Evolutionary conservation across 2,797 vertebrate genomes (phyloP).

Genomic region (Sebastes trivittatus): DNA sequence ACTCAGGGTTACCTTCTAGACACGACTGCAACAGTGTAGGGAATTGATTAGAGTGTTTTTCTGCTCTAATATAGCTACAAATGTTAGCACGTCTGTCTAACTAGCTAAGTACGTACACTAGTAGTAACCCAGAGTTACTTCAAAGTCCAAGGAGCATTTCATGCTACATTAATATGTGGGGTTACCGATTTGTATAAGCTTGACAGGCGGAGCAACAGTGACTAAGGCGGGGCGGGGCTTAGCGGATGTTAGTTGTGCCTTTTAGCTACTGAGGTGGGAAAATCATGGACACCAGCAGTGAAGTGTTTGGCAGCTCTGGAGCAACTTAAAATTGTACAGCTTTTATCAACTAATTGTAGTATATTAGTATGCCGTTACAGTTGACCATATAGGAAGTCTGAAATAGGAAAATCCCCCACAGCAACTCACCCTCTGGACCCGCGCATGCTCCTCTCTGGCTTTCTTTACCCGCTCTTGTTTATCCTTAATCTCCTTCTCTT

Average conservation of each 20-base stretch:
- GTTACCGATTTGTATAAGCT: neutral
- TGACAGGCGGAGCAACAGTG: neutral
- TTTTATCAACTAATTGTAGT: neutral
- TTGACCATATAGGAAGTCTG: neutral
- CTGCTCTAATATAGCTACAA: neutral
- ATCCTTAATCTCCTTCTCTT: conserved; percentile 79
- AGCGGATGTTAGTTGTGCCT: neutral
- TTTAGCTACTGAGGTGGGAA: neutral
- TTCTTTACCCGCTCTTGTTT: conserved; percentile 83
- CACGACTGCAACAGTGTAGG: too few relatives aligned
- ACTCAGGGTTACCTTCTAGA: too few relatives aligned
- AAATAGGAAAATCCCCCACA: neutral
- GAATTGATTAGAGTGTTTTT: neutral
- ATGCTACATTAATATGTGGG: neutral
- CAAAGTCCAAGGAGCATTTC: neutral
- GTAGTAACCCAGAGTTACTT: neutral
- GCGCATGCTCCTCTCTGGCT: conserved; percentile 82
- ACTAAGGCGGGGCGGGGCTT: neutral
- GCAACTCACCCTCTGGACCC: conserved; percentile 78
- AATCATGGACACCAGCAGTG: neutral
- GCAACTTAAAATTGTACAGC: neutral
- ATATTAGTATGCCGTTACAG: neutral
- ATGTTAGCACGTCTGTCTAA: neutral
- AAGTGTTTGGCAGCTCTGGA: neutral
- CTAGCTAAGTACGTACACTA: neutral